These are phyloP conservation scores for Aleiodes alternator DNA, from an alignment of 2,888 invertebrate species.

Conservation along the genomic window DNA sequence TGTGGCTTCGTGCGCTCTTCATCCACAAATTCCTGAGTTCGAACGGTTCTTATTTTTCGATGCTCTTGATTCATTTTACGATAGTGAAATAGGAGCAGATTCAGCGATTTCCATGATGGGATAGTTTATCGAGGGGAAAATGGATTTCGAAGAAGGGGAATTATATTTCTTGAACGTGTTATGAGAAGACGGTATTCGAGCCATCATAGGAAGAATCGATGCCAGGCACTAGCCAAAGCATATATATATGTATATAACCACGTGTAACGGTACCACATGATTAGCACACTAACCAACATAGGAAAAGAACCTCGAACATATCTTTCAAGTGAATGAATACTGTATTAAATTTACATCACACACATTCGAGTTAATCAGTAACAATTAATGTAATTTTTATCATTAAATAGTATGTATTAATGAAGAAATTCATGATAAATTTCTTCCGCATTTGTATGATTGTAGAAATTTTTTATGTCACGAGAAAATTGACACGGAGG, in stretches of 20 bases:
- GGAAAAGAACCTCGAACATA: slow-evolving; percentile 18
- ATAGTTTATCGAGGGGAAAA: too few species aligned
- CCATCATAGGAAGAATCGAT: slow-evolving; percentile 4
- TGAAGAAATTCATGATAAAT: slow-evolving; percentile 15
- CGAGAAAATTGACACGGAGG: neutral
- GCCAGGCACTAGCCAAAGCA: slow-evolving; percentile 10
- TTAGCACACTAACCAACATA: slow-evolving; percentile 65
- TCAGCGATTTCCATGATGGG: neutral
- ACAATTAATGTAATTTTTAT: slow-evolving; percentile 23
- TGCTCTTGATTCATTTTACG: neutral
- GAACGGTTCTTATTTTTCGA: slow-evolving; percentile 4
- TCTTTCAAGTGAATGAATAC: slow-evolving; percentile 12
- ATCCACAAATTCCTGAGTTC: slow-evolving; percentile 2
- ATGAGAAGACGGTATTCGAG: too few species aligned
- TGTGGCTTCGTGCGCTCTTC: neutral
- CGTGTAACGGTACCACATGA: slow-evolving; percentile 58
- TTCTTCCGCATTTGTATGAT: neutral
- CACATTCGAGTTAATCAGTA: neutral
- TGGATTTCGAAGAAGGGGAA: too few species aligned
- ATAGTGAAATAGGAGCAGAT: neutral
- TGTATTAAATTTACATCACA: slow-evolving; percentile 22
- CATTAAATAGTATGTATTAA: neutral
- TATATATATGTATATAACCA: slow-evolving; percentile 43
- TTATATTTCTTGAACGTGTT: too few species aligned
- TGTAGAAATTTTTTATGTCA: neutral